Evolutionary conservation across 2,797 vertebrate genomes (phyloP).

Genomic region (Microchirus variegatus): DNA sequence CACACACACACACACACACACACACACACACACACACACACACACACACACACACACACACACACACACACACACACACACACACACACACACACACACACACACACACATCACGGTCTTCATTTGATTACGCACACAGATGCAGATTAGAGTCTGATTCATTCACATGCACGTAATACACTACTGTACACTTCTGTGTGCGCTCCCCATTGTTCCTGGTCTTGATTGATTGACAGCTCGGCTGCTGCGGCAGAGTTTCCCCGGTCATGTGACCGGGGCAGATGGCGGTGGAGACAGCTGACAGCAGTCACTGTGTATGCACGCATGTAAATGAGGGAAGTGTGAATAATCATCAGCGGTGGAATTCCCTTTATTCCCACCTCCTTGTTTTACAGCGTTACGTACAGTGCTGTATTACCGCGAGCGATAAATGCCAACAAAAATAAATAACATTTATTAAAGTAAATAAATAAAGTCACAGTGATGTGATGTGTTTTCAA

Average conservation of each 20-base stretch:
- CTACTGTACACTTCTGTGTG: neutral
- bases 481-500: no score
- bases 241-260: slow-evolving; percentile 82
- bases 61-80: no score
- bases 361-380: slow-evolving; percentile 14
- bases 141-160: neutral
- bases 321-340: slow-evolving; percentile 40
- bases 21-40: neutral
- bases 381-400: no score
- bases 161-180: neutral
- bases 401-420: no score
- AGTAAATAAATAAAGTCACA: no score
- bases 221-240: slow-evolving; percentile 92
- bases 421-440: no score
- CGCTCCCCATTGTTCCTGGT: slow-evolving; percentile 58
- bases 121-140: slow-evolving; percentile 5
- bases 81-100: no score
- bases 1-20: neutral
- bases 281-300: slow-evolving; percentile 82
- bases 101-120: neutral
- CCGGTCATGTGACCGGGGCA: slow-evolving; percentile 85
- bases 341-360: slow-evolving; percentile 19
- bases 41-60: neutral
- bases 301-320: slow-evolving; percentile 38
- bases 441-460: no score